These are phyloP conservation scores for Euphysa ruthae DNA, from an alignment of 30 jellyfish, hydroid and myxozoan genomes.

Conservation along the genomic window DNA sequence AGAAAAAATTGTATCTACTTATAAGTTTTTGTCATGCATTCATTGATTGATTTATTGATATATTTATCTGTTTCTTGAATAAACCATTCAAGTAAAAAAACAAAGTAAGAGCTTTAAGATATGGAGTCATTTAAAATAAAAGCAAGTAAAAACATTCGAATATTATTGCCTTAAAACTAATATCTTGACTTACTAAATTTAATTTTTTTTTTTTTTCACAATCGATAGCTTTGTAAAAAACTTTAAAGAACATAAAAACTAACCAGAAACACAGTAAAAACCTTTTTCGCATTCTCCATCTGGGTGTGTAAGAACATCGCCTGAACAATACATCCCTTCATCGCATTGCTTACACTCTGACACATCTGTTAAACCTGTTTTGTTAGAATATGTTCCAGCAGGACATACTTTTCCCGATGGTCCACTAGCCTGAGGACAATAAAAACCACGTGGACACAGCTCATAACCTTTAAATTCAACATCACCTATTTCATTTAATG, in stretches of 20 bases:
- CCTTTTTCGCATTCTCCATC: slow-evolving; percentile 77
- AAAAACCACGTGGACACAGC: slow-evolving; percentile 77
- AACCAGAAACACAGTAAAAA: slow-evolving; percentile 77
- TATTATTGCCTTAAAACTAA: too few relatives aligned
- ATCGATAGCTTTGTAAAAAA: too few relatives aligned
- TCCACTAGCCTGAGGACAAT: slow-evolving; percentile 92
- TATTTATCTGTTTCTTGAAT: too few relatives aligned
- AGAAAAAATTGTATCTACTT: not conserved
- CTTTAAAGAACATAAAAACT: not conserved
- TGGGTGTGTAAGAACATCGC: slow-evolving; percentile 34
- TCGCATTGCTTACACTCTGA: slow-evolving; percentile 71
- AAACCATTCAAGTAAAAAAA: too few relatives aligned
- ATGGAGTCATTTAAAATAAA: too few relatives aligned
- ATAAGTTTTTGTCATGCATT: too few relatives aligned
- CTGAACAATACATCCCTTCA: slow-evolving; percentile 84
- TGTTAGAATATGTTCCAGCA: slow-evolving; percentile 87
- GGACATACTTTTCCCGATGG: slow-evolving; percentile 70
- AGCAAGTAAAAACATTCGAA: too few relatives aligned
- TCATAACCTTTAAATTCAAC: slow-evolving; percentile 42
- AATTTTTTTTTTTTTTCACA: too few relatives aligned
- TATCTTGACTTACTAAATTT: too few relatives aligned
- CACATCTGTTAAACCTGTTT: slow-evolving; percentile 46
- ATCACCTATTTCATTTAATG: not conserved
- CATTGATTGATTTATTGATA: too few relatives aligned
- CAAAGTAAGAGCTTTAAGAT: too few relatives aligned